Base-by-base conservation (phyloP, 1,140 invertebrate species). In the Neelides sp. region DNA sequence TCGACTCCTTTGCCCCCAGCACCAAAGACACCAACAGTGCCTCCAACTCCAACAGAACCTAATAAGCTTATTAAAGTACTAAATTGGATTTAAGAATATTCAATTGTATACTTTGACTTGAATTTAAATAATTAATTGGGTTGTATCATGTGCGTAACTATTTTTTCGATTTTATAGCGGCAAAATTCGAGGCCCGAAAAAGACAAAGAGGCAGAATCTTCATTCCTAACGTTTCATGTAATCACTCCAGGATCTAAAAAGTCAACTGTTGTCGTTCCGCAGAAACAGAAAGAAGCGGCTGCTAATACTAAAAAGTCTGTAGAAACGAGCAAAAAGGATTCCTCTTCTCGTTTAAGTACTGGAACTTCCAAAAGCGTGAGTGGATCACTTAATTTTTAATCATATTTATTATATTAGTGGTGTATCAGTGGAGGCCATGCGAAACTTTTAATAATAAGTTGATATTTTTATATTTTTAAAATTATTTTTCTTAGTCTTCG, bases 1-100 rank as follows among this genome's bases (percentile, higher is more conserved):
- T 40, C 37, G 37, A 5, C 7, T 22, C 40, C 22, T 64, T 83
- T 5, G 69, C 62, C 23, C 35, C 64, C 0, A 42, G 67, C 10
- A 54, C 54, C 22, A 62, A 63, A 36, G 58, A 66, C 23, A 62
- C 59, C 22, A 52, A 7, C 47, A 1, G 23, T 27, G 28, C 15
- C 41, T 12, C 34, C 4, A 28, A 43, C 30, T 4, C 24, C 28
- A 44, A 39, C 28, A 13, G 2, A 35, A 12, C 28, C 35, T 42
- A 20, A 32, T 15, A n/a, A n/a, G n/a, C n/a, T n/a, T n/a, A n/a
- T n/a, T n/a, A n/a, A n/a, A n/a, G n/a, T n/a, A n/a, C n/a, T n/a
- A n/a, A n/a, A n/a, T n/a, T n/a, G n/a, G n/a, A n/a, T n/a, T n/a
- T n/a, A n/a, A n/a, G n/a, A n/a, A n/a, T n/a, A n/a, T n/a, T n/a